Percentiles rank a stretch among this genome's conserved stretches.
Evolutionary conservation across 2,888 invertebrate species (phyloP).

Genomic region (Synanthedon andrenaeformis): DNA sequence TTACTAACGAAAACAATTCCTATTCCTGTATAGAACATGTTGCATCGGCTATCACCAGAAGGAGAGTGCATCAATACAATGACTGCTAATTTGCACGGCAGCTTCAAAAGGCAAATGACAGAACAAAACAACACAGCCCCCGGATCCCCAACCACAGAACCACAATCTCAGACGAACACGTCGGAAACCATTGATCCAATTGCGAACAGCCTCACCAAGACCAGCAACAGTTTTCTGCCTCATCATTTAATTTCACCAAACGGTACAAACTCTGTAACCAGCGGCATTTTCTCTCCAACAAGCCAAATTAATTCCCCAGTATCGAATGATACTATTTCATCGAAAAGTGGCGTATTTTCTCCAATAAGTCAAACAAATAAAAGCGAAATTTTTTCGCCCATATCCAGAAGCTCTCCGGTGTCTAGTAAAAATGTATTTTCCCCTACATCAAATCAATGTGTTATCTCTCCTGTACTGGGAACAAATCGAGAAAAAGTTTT

Average conservation of each 20-base stretch:
- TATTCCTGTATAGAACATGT: slow-evolving; percentile 72
- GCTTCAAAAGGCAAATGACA: slow-evolving; percentile 71
- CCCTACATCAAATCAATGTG: slow-evolving; percentile 56
- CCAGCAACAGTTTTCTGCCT: slow-evolving; percentile 45
- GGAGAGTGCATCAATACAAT: slow-evolving; percentile 74
- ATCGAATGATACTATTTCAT: slow-evolving; percentile 65
- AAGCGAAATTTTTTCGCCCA: slow-evolving; percentile 59
- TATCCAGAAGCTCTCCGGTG: slow-evolving; percentile 59
- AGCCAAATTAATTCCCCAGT: slow-evolving; percentile 68
- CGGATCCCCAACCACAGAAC: slow-evolving; percentile 47
- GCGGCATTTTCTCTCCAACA: slow-evolving; percentile 65
- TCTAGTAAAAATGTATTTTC: slow-evolving; percentile 62
- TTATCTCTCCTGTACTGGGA: slow-evolving; percentile 50
- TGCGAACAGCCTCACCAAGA: slow-evolving; percentile 51
- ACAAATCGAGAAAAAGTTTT: slow-evolving; percentile 55
- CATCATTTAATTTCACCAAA: slow-evolving; percentile 63
- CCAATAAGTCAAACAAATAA: slow-evolving; percentile 65
- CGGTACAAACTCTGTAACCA: slow-evolving; percentile 63
- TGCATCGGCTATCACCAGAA: slow-evolving; percentile 79
- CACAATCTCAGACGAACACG: slow-evolving; percentile 51
- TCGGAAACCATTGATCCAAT: slow-evolving; percentile 51
- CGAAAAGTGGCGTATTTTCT: slow-evolving; percentile 65
- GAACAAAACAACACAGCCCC: slow-evolving; percentile 51
- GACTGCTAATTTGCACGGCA: slow-evolving; percentile 75
- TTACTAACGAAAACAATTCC: slow-evolving; percentile 36